Evolutionary conservation across 2,888 invertebrate genomes (phyloP), one percentile per base, ranked within the genome.

Genomic region (Dexiosoma caninum): DNA sequence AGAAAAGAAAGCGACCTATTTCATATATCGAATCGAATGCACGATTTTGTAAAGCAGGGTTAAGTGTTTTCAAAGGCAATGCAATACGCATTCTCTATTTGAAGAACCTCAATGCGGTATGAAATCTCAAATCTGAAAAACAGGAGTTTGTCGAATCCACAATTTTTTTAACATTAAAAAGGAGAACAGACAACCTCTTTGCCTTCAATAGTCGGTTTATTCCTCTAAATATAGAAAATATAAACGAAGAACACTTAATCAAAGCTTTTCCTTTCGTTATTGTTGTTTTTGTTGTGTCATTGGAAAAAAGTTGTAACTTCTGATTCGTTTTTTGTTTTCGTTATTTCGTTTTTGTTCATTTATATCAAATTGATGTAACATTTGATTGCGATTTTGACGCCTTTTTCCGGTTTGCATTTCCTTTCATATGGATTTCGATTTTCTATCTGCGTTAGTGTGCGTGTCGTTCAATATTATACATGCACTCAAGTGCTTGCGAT

Each of bases 321-420:
- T 44, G n/a, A 53, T 60, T 46, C 57, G 59, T 44, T 78, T 55
- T 67, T 27, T 27, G 35, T 42, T 40, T 51, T 35, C 19, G n/a
- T 46, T n/a, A n/a, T 62, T 62, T 46, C 6, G 12, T 51, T 51
- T 46, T 51, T 27, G 51, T 51, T 14, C 21, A 6, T 66, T 78
- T 42, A 14, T 53, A 59, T 70, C 75, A 60, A 75, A 64, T 75
- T 70, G 69, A 75, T 75, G 70, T 53, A 64, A 75, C 64, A 79
- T 70, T 79, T 74, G 79, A 75, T 79, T 75, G 79, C 75, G 69
- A 70, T 51, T 79, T 75, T 75, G 64, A 75, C 79, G 74, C 79
- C 79, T 70, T 69, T 75, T 75, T 79, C 74, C 75, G 75, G 74
- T 64, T 79, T 79, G 64, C 53, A 75, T 70, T 79, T 74, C 70